phyloP scores from a whole-genome alignment of 2,888 invertebrate genomes.

The Xanthorhoe designata region DNA sequence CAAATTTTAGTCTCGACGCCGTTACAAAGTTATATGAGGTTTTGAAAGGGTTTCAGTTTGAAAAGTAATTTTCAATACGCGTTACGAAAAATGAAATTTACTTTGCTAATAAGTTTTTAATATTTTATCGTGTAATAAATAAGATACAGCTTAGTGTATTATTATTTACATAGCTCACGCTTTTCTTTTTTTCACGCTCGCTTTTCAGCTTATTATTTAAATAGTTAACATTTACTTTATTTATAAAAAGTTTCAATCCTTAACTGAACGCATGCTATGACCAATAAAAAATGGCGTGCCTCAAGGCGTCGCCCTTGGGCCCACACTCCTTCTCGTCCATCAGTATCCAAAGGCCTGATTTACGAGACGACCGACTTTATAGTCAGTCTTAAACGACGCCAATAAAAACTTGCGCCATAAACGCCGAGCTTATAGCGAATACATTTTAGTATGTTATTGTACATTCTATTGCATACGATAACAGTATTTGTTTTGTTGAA shows the following conservation, averaged over 20 bases:
- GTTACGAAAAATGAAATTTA: neutral
- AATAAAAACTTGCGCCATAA: conserved; percentile 79
- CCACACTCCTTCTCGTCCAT: conserved; percentile 50
- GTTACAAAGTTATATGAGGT: conserved; percentile 24
- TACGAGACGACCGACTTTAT: conserved; percentile 73
- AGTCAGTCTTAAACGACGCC: conserved; percentile 73
- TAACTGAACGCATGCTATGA: neutral
- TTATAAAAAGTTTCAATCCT: neutral
- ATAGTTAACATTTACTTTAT: too few species aligned
- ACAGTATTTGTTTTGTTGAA: conserved; percentile 8
- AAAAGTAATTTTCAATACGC: conserved; percentile 3
- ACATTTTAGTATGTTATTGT: conserved; percentile 27
- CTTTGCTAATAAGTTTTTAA: too few species aligned
- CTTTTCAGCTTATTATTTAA: too few species aligned
- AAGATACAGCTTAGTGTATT: too few species aligned
- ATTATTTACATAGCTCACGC: too few species aligned
- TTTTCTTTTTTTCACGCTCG: neutral
- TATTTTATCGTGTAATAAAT: too few species aligned
- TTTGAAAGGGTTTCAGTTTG: conserved; percentile 20
- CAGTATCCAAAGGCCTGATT: conserved; percentile 70
- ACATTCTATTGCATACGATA: conserved; percentile 3
- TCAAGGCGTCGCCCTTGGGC: conserved; percentile 51
- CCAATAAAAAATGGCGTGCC: conserved; percentile 41
- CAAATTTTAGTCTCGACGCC: conserved; percentile 14
- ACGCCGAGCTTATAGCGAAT: conserved; percentile 60